Evolutionary conservation across 2,113 vertebrate species (phyloP).

Genomic region (Dicaeum eximium): DNA sequence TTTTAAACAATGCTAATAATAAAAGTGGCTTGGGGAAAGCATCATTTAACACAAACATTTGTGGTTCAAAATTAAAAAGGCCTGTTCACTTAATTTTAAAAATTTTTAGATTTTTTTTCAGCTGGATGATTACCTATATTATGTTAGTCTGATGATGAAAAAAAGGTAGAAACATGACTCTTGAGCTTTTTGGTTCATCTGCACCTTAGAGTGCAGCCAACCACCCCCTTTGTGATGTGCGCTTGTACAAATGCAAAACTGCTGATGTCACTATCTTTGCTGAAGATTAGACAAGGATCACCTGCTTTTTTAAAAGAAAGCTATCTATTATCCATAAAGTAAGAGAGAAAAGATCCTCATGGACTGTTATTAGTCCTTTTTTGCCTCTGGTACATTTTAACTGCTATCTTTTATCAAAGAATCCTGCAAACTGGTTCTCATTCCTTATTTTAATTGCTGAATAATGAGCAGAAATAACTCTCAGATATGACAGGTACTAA

Average conservation of each 20-base stretch:
- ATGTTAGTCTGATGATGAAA: neutral
- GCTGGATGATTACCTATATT: neutral
- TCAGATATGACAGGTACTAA: neutral
- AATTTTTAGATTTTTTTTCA: neutral
- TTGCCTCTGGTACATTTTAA: neutral
- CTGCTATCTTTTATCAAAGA: neutral
- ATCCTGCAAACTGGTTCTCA: neutral
- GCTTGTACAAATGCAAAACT: neutral
- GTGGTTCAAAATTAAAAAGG: neutral
- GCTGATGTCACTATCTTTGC: neutral
- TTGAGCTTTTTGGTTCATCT: neutral
- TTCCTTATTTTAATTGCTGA: neutral
- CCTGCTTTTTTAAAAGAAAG: neutral
- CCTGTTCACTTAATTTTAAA: neutral
- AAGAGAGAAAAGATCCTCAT: neutral
- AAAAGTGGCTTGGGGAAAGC: slow-evolving; percentile 5
- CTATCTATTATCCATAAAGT: neutral
- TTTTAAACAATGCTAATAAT: slow-evolving; percentile 41
- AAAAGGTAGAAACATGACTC: neutral
- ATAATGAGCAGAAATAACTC: neutral
- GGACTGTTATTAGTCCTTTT: neutral
- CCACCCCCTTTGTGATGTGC: neutral
- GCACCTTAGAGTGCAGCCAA: neutral
- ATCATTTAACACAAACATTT: neutral
- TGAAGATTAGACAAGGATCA: neutral